Evolutionary conservation across 2,797 vertebrate genomes (phyloP), one percentile per base, ranked within the genome.

Genomic region (Microctenopoma stevenorrisi): DNA sequence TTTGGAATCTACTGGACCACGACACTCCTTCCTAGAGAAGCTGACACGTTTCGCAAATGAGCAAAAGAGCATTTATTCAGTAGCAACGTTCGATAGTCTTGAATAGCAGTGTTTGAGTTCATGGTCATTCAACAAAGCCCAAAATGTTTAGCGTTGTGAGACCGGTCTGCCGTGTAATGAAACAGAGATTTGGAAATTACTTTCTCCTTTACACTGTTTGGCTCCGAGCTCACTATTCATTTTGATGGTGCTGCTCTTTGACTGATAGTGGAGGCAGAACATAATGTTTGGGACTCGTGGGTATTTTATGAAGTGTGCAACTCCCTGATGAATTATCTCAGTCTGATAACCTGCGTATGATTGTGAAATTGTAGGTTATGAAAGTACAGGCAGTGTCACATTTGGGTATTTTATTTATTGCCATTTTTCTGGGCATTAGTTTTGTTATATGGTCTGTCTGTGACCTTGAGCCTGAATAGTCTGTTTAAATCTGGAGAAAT

Each of bases 141-240:
- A 79, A 77, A 73, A 78, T 33, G 37, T 88, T 85, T 67, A 33
- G 60, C 81, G 60, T 68, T 72, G 74, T 58, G 78, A 69, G 86
- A 83, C 81, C 89, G 74, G 79, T 78, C 7, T 85, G 82, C 69
- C 51, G 66, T 30, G 33, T 70, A 84, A 86, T 85, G 81, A 82
- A 85, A 72, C 26, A 53, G 33, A 60, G 80, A 86, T 83, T 79
- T 80, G 52, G 71, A 86, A 82, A 86, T 76, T 43, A 63, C 82
- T 81, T 74, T 79, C 74, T 79, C 22, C 60, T 86, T 74, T 79
- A 62, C 81, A 61, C 28, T 58, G 74, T 86, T 84, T 84, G 79
- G 78, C 81, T 85, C 64, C 43, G 63, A 76, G 84, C 73, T 60
- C 30, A 35, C 43, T 54, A 75, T 84, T 52, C 51, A 25, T 85